Conservation (phyloP, 2,888 invertebrate species). For the Lepidocyrtinus sp. region DNA sequence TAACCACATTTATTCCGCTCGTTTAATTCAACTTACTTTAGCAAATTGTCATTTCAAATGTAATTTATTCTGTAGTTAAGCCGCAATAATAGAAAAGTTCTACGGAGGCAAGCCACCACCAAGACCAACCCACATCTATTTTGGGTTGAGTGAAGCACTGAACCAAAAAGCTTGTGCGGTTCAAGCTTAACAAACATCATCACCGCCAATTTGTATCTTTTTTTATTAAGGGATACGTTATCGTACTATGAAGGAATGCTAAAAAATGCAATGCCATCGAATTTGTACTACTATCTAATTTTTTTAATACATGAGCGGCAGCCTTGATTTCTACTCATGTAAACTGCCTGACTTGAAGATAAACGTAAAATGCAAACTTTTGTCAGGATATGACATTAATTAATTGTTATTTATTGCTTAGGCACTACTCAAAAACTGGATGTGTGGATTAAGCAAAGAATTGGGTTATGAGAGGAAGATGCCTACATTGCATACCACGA, state of each 20-base stretch:
- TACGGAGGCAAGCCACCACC: conserved; percentile 14
- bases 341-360: conserved; percentile 8
- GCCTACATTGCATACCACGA: neutral
- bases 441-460: conserved; percentile 6
- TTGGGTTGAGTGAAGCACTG: conserved; percentile 29
- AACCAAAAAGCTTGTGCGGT: conserved; percentile 26
- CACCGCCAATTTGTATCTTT: neutral
- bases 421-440: neutral
- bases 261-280: conserved; percentile 15
- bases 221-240: neutral
- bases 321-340: neutral
- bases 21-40: conserved; percentile 20
- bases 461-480: conserved; percentile 10
- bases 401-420: conserved; percentile 7
- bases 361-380: neutral
- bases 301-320: neutral
- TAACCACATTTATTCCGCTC: conserved; percentile 11
- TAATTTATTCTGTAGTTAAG: conserved; percentile 10
- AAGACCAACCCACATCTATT: conserved; percentile 38
- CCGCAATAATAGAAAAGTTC: conserved; percentile 15
- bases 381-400: conserved; percentile 19
- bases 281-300: neutral
- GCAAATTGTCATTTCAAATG: conserved; percentile 19
- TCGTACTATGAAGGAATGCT: neutral
- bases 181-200: conserved; percentile 6